Percentiles rank a stretch among this genome's conserved stretches.
phyloP scores from a whole-genome alignment of 2,113 vertebrate genomes.

The Lepus timidus region DNA sequence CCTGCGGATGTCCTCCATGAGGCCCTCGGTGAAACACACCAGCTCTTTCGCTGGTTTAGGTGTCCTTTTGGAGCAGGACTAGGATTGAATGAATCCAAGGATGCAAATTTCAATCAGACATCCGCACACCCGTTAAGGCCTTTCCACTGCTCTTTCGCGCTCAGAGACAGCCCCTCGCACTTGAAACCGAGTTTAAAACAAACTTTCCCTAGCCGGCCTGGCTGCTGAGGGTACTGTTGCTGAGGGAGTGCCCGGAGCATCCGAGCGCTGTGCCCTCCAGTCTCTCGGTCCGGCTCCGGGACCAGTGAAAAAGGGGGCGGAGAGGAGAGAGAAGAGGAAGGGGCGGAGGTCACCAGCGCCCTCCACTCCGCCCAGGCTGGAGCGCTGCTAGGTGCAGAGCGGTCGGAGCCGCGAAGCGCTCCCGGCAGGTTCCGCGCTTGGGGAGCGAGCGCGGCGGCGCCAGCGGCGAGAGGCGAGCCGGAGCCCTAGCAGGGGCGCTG shows the following conservation, averaged over 20 bases:
- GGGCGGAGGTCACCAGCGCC: slow-evolving; percentile 60
- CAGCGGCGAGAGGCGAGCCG: neutral
- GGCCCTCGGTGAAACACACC: neutral
- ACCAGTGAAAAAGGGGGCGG: slow-evolving; percentile 64
- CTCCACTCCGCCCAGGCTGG: neutral
- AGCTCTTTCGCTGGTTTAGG: neutral
- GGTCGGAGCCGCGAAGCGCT: fast-evolving
- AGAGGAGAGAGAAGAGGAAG: slow-evolving; percentile 50
- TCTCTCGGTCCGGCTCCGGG: neutral
- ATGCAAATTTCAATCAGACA: neutral
- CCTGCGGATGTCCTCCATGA: neutral
- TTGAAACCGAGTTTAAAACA: neutral
- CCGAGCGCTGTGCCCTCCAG: fast-evolving
- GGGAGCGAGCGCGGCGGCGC: neutral
- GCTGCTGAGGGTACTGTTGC: neutral
- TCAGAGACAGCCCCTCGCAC: neutral
- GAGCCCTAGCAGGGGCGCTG: neutral
- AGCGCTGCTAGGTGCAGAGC: neutral
- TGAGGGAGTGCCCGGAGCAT: neutral
- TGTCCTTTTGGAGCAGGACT: neutral
- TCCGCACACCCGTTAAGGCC: neutral
- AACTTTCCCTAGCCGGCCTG: neutral
- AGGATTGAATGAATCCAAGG: neutral
- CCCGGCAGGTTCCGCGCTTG: neutral
- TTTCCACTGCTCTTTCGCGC: neutral